Conservation (phyloP, 1,140 invertebrate genomes). For the Micrasema minimum region DNA sequence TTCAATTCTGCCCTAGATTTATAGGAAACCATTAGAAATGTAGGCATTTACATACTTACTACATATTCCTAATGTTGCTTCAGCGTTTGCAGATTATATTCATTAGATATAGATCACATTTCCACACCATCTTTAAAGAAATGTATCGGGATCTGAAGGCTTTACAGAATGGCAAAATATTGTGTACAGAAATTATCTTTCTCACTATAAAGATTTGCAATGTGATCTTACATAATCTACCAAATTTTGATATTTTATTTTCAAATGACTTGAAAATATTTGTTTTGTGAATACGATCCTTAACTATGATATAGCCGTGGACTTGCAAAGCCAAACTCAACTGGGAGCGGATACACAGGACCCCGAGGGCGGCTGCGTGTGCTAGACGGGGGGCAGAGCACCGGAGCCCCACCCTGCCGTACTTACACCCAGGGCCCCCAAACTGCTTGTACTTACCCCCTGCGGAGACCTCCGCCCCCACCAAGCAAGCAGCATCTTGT, state of each 20-base stretch:
- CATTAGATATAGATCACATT: no score
- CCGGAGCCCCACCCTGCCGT: neutral
- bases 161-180: no score
- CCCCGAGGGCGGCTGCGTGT: constrained; percentile 82
- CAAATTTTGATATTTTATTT: no score
- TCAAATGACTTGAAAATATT: neutral
- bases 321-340: constrained; percentile 80
- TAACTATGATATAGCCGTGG: constrained; percentile 72
- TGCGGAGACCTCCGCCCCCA: constrained; percentile 43
- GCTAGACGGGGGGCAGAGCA: constrained; percentile 65
- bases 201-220: no score
- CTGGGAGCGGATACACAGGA: constrained; percentile 79
- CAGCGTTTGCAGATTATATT: no score
- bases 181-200: no score
- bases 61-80: no score
- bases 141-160: no score
- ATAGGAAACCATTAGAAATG: no score
- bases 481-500: constrained; percentile 47
- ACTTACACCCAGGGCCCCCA: constrained; percentile 24
- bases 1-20: constrained; percentile 2
- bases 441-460: constrained; percentile 1
- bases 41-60: no score
- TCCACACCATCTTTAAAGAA: no score
- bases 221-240: no score
- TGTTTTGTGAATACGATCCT: constrained; percentile 53